Percentiles rank a stretch among this genome's conserved stretches.
Conservation (phyloP, 2,888 invertebrate species). For the Tachystola acroxantha region DNA sequence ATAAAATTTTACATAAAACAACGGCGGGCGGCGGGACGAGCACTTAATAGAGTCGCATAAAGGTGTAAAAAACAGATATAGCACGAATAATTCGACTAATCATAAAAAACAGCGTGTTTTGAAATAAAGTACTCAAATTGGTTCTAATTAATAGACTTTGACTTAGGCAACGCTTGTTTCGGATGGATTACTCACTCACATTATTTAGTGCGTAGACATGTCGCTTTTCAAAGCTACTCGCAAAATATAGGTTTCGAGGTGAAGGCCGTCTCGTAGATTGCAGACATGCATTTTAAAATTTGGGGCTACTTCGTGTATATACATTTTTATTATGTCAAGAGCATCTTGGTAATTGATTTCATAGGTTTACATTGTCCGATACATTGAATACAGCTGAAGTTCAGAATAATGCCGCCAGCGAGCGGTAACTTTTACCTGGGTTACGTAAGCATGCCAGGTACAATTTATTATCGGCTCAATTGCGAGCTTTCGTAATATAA, state of each 20-base stretch:
- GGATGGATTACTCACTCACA: constrained; percentile 37
- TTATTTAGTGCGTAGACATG: constrained; percentile 41
- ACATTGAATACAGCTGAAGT: constrained; percentile 45
- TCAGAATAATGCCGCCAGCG: constrained; percentile 57
- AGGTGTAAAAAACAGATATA: constrained; percentile 22
- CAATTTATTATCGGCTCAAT: constrained; percentile 69
- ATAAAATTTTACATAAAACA: constrained; percentile 3
- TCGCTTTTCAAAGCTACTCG: constrained; percentile 39
- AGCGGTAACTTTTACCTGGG: constrained; percentile 70
- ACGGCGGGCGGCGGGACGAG: not conserved
- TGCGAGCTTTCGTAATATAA: constrained; percentile 70
- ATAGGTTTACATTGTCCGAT: constrained; percentile 11
- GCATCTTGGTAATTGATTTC: no score
- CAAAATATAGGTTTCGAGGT: constrained; percentile 61
- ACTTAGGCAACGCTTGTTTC: constrained; percentile 40
- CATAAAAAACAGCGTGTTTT: constrained; percentile 17
- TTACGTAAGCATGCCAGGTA: constrained; percentile 65
- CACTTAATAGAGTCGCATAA: not conserved
- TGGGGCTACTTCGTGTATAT: not conserved
- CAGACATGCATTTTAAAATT: constrained; percentile 20
- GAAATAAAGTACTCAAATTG: constrained; percentile 19
- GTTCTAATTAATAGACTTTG: constrained; percentile 35
- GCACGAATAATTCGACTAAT: constrained; percentile 21
- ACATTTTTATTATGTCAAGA: not conserved
- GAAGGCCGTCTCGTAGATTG: constrained; percentile 40